Evolutionary conservation across 2,797 vertebrate species (phyloP).

Genomic region (Clarias platycephalus): DNA sequence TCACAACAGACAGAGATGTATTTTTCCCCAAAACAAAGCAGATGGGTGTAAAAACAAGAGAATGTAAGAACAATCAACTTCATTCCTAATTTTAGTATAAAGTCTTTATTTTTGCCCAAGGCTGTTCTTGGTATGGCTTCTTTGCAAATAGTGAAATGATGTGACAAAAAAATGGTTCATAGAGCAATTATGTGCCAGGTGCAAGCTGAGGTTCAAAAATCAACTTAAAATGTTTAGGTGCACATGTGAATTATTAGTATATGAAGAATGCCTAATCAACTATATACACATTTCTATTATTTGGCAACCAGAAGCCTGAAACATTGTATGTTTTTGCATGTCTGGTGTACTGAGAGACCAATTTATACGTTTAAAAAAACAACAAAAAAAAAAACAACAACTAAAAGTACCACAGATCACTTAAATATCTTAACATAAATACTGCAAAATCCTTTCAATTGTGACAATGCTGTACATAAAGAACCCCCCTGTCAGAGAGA

Average conservation of each 20-base stretch:
- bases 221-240: slow-evolving; percentile 29
- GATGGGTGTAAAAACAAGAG: neutral
- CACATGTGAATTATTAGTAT: slow-evolving; percentile 21
- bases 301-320: slow-evolving; percentile 29
- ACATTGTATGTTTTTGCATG: neutral
- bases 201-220: slow-evolving; percentile 38
- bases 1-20: neutral
- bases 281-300: slow-evolving; percentile 30
- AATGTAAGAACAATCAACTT: slow-evolving; percentile 28
- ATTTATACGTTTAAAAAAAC: slow-evolving; percentile 10
- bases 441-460: slow-evolving; percentile 79
- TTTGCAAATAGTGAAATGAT: slow-evolving; percentile 70
- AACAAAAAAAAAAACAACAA: slow-evolving; percentile 3
- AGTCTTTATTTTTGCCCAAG: slow-evolving; percentile 68
- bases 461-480: slow-evolving; percentile 74
- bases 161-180: slow-evolving; percentile 39
- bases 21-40: neutral
- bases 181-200: slow-evolving; percentile 39
- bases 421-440: slow-evolving; percentile 84
- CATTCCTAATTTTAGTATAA: slow-evolving; percentile 60
- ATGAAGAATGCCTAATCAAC: slow-evolving; percentile 20
- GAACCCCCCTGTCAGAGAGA: slow-evolving; percentile 76
- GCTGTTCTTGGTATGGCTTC: slow-evolving; percentile 74
- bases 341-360: slow-evolving; percentile 18
- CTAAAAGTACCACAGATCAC: slow-evolving; percentile 64